Evolutionary conservation across 1,140 invertebrate genomes (phyloP), one percentile per base, ranked within the genome.

Genomic region (Magallana gigas): DNA sequence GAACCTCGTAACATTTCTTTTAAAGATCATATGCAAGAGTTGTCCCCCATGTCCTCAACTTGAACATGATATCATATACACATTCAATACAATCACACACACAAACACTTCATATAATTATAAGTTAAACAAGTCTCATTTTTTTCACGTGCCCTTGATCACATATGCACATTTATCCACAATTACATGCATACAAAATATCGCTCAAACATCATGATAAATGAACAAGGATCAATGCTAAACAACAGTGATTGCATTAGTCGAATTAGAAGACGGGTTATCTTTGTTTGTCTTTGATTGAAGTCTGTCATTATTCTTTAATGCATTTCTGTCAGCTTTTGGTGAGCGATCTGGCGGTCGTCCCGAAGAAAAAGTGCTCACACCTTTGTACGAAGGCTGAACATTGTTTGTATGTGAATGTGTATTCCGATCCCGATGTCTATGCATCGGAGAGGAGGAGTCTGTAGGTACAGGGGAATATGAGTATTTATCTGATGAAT

Each of bases 381-480:
- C 57, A 8, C 81, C 81, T 83, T 83, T 83, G 16, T 83, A 59
- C 60, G 83, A 56, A 84, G 83, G 18, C 60, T 59, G 83, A 62
- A 84, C 58, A 59, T 18, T 60, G 18, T 83, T 83, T 58, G 57
- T 83, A 57, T 83, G 81, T 58, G 82, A 81, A 76, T 89, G 88
- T n/a, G 88, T 57, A 58, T 89, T 85, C 11, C 84, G 85, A 57
- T 62, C 36, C 68, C 84, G 57, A 56, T 83, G 57, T 81, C 88
- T 68, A 89, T 89, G 88, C 84, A 89, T 85, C 84, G 88, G 88
- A 8, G 88, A 89, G 12, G 86, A 80, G 71, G 85, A 83, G 59
- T 83, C 87, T 48, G 88, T 89, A 58, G 88, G 88, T 16, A 89
- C 88, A 18, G 85, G 59, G 29, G 85, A 85, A 57, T 89, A 89